These are phyloP conservation scores for Rhagonycha lutea DNA, from an alignment of 2,888 invertebrate species.

Conservation along the genomic window DNA sequence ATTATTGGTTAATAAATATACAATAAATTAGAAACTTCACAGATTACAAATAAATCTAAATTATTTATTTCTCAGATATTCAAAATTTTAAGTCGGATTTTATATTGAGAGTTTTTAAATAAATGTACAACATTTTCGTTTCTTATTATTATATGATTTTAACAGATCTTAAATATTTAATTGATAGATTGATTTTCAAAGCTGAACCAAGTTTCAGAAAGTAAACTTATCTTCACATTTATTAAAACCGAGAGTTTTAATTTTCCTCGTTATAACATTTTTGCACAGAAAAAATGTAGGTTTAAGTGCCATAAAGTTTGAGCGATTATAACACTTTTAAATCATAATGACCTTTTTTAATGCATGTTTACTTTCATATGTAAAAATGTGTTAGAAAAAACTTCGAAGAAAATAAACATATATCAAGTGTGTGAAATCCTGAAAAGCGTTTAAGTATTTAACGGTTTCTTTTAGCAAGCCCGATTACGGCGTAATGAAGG, in stretches of 20 bases:
- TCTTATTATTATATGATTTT: too few relatives aligned
- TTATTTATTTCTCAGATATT: too few relatives aligned
- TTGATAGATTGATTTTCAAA: not conserved
- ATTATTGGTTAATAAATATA: too few relatives aligned
- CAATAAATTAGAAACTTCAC: too few relatives aligned
- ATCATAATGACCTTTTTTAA: not conserved
- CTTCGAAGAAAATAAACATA: conserved; percentile 17
- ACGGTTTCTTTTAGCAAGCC: conserved; percentile 26
- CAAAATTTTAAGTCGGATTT: too few relatives aligned
- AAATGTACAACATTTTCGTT: too few relatives aligned
- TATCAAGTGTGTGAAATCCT: conserved; percentile 18
- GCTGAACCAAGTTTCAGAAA: not conserved
- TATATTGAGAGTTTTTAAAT: too few relatives aligned
- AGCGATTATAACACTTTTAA: not conserved
- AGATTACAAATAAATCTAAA: too few relatives aligned
- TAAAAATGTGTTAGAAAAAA: not conserved
- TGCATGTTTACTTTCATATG: not conserved
- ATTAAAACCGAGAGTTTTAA: not conserved
- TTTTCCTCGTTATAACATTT: not conserved
- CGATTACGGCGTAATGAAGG: conserved; percentile 40
- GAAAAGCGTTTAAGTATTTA: conserved; percentile 22
- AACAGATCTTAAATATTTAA: too few relatives aligned
- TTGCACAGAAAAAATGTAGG: not conserved
- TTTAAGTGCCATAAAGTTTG: not conserved
- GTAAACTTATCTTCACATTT: not conserved